Evolutionary conservation across 2,797 vertebrate genomes (phyloP).

Genomic region (Kryptolebias ocellatus): DNA sequence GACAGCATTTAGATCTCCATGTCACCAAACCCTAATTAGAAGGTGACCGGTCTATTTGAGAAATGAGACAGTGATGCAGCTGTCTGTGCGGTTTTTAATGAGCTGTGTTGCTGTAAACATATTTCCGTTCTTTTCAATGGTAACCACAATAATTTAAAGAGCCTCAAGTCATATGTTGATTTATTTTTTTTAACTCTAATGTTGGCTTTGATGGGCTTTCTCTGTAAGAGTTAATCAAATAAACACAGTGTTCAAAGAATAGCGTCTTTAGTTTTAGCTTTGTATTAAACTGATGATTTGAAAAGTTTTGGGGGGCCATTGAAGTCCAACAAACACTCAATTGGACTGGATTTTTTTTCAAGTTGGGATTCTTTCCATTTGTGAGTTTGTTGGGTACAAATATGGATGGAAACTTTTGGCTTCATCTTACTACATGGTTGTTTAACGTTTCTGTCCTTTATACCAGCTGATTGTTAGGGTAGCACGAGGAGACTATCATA

Average conservation of each 20-base stretch:
- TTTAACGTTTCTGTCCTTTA: not conserved
- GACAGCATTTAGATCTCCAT: conserved; percentile 45
- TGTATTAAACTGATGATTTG: conserved; percentile 22
- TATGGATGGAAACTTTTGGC: too few species aligned
- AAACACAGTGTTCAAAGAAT: conserved; percentile 25
- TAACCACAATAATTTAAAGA: conserved; percentile 51
- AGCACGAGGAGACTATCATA: not conserved
- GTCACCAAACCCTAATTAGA: conserved; percentile 66
- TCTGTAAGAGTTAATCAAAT: conserved; percentile 30
- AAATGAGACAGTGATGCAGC: conserved; percentile 28
- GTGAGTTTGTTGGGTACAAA: too few species aligned
- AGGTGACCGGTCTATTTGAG: conserved; percentile 63
- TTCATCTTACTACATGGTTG: not conserved
- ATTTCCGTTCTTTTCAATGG: conserved; percentile 40
- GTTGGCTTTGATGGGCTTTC: conserved; percentile 13
- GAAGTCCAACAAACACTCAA: conserved; percentile 4
- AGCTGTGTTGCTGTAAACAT: conserved; percentile 55
- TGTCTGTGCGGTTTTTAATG: conserved; percentile 61
- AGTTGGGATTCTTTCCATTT: too few species aligned
- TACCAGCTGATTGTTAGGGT: not conserved
- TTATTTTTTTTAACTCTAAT: not conserved
- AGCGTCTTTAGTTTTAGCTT: conserved; percentile 27
- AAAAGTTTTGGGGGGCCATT: conserved; percentile 16
- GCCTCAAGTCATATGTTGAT: conserved; percentile 39
- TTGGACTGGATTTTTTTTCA: too few species aligned